Conservation (phyloP, 2,113 vertebrate genomes). For the Gambusia holbrooki region DNA sequence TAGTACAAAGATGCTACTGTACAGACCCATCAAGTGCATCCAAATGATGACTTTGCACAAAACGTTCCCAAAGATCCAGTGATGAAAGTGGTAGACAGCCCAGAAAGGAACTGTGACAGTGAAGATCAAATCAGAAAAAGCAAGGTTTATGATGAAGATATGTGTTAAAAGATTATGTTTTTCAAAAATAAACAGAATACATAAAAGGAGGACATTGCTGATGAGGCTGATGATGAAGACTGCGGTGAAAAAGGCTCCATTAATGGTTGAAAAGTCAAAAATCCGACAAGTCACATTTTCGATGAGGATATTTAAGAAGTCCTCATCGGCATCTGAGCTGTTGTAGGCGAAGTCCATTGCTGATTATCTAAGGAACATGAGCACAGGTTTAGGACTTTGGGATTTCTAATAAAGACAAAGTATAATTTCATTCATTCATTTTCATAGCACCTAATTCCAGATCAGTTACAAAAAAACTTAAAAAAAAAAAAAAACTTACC, state of each 20-base stretch:
- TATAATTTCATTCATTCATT: not conserved
- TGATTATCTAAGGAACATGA: conserved; percentile 17
- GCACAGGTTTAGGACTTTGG: not conserved
- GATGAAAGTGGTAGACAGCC: conserved; percentile 51
- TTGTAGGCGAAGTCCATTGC: not conserved
- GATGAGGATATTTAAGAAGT: accelerated
- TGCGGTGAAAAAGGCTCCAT: conserved; percentile 24
- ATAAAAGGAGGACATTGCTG: conserved; percentile 63
- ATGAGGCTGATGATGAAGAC: conserved; percentile 63
- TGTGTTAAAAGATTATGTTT: conserved; percentile 77
- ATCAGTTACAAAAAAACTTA: not conserved
- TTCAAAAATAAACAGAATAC: conserved; percentile 44
- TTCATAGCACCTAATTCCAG: not conserved
- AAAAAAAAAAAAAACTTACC: conserved; percentile 17
- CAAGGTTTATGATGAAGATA: conserved; percentile 81
- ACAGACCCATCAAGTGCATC: conserved; percentile 70
- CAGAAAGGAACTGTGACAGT: conserved; percentile 81
- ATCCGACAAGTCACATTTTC: not conserved
- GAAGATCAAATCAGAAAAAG: conserved; percentile 80
- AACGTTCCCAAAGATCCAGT: conserved; percentile 77
- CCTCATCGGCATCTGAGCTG: accelerated
- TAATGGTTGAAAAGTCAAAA: not conserved
- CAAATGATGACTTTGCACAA: conserved; percentile 77
- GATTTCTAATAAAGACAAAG: not conserved
- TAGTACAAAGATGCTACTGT: conserved; percentile 82